Conservation (phyloP, 2,113 vertebrate species). For the Oplegnathus fasciatus region DNA sequence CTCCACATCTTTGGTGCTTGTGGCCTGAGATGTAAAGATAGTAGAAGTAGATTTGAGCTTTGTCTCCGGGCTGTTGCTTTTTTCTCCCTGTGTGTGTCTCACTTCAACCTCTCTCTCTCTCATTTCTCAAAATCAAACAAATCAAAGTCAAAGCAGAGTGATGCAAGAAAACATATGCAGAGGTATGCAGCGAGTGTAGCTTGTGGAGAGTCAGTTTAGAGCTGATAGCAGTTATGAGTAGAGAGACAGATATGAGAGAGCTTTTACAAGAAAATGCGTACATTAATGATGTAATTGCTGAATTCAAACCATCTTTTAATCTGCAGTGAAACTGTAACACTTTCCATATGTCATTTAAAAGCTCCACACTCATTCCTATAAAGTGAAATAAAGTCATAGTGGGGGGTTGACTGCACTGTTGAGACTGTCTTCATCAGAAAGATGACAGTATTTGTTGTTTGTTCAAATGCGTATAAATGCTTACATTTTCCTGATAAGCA, state of each 20-base stretch:
- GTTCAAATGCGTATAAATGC: neutral
- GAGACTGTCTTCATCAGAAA: neutral
- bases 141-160: constrained; percentile 57
- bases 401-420: too few relatives aligned
- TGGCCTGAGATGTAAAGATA: constrained; percentile 46
- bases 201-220: constrained; percentile 21
- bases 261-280: constrained; percentile 10
- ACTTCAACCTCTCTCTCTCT: constrained; percentile 46
- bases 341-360: neutral
- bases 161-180: constrained; percentile 64
- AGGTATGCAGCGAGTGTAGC: constrained; percentile 9
- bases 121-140: constrained; percentile 65
- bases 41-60: constrained; percentile 31
- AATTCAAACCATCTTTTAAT: constrained; percentile 1
- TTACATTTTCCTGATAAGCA: too few relatives aligned
- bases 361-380: neutral
- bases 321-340: neutral
- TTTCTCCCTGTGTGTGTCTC: constrained; percentile 39
- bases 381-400: neutral
- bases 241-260: constrained; percentile 1
- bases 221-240: constrained; percentile 6
- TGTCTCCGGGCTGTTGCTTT: constrained; percentile 49
- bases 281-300: constrained; percentile 35
- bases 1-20: constrained; percentile 23
- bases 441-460: neutral